Conservation (phyloP, 1,140 invertebrate genomes). For the Pinna nobilis region DNA sequence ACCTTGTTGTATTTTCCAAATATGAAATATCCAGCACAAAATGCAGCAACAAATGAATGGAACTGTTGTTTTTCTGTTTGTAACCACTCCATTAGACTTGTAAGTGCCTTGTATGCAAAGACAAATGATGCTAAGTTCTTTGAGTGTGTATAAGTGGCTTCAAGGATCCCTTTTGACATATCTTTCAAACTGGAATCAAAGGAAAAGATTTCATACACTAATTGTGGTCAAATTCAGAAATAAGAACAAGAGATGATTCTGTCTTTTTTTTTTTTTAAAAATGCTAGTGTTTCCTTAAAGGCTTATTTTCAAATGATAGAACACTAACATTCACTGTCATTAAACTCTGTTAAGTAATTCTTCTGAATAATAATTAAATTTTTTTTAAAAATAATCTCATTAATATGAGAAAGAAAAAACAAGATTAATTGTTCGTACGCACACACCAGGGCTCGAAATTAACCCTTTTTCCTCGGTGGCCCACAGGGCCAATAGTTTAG, state of each 20-base stretch:
- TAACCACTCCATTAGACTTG: slow-evolving; percentile 61
- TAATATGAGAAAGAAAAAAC: background rate
- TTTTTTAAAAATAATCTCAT: background rate
- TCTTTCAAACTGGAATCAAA: slow-evolving; percentile 69
- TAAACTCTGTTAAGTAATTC: too few species aligned
- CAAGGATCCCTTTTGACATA: slow-evolving; percentile 73
- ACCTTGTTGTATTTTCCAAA: slow-evolving; percentile 78
- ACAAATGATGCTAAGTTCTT: slow-evolving; percentile 77
- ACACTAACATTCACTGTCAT: too few species aligned
- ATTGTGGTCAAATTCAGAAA: too few species aligned
- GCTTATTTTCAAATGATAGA: too few species aligned
- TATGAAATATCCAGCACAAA: slow-evolving; percentile 75
- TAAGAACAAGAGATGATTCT: too few species aligned
- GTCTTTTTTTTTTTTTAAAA: too few species aligned
- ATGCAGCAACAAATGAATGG: slow-evolving; percentile 76
- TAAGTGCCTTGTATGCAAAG: slow-evolving; percentile 74
- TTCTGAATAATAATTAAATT: background rate
- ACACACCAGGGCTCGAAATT: too few species aligned
- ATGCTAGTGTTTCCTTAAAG: too few species aligned
- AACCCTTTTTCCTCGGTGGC: too few species aligned
- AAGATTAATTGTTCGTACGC: background rate
- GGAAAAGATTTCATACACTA: too few species aligned
- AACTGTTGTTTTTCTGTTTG: slow-evolving; percentile 59
- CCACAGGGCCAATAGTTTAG: too few species aligned
- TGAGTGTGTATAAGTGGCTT: slow-evolving; percentile 77